Base-by-base conservation (phyloP, 2,888 invertebrate genomes). In the Metacarcinus magister region DNA sequence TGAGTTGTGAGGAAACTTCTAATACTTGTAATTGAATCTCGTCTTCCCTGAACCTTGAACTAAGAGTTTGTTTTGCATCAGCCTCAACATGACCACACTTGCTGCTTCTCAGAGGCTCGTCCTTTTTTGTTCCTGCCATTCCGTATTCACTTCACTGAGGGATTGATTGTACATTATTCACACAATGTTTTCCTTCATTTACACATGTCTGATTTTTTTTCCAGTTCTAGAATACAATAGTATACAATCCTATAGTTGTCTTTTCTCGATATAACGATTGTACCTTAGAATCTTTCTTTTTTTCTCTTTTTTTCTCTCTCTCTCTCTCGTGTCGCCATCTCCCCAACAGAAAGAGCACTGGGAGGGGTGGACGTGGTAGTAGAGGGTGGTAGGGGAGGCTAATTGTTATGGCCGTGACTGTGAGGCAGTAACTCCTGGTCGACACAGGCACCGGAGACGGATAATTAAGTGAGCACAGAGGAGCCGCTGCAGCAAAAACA, bases 401-500 rank as follows among this genome's bases (percentile, higher is more conserved):
- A 95, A 95, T 95, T 95, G 75, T 91, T 91, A 44, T 43, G 92
- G 46, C 44, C 92, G 92, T 54, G 95, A 95, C 67, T 67, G 67
- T 92, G 82, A 54, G 90, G 93, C 90, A n/a, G 93, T 95, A 95
- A 95, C 93, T 95, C 90, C 44, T 28, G 16, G 44, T n/a, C 28
- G 67, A 95, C 95, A 95, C 92, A 91, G 93, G 44, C 87, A 67
- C 93, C 93, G 93, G 95, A 93, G 95, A 95, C 93, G 94, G 94
- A 91, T 94, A 95, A 95, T 95, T 95, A 95, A 95, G 54, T 48
- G 92, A 54, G 60, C 90, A 95, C 94, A 95, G 32, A 95, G 94
- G 90, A 48, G 43, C 90, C 94, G 90, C 94, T 54, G 28, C n/a
- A 10, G 67, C 91, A 95, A 95, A 60, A 95, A 93, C 44, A 32